A percentile compares a stretch with the other conserved stretches of the same genome.
These are phyloP conservation scores for Rapana venosa DNA, from an alignment of 2,888 invertebrate genomes.

Conservation along the genomic window DNA sequence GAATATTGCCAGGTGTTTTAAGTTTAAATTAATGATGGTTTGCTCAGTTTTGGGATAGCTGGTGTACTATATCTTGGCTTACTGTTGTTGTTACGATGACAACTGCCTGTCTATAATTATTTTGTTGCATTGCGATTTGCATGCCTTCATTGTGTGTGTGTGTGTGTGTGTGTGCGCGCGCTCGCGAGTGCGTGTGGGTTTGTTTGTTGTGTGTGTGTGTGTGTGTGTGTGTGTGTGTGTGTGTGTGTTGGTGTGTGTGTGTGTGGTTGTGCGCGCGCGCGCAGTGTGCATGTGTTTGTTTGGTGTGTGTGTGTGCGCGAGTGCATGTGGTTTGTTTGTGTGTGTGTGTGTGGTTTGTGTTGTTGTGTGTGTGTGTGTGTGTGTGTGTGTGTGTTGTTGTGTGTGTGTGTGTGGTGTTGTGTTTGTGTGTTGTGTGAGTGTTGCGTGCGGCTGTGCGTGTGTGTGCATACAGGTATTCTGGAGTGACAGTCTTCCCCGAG, in stretches of 20 bases:
- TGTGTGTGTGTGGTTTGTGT: neutral
- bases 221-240: too few species aligned
- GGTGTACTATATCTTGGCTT: too few species aligned
- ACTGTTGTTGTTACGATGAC: slow-evolving; percentile 62
- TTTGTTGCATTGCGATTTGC: too few species aligned
- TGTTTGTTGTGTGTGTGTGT: too few species aligned
- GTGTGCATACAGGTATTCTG: slow-evolving; percentile 59
- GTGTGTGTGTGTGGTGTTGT: slow-evolving; percentile 8
- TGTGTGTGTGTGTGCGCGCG: too few species aligned
- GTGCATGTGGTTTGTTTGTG: neutral
- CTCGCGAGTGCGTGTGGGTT: neutral
- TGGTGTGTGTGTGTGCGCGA: too few species aligned
- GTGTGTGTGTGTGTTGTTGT: slow-evolving; percentile 3
- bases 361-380: neutral
- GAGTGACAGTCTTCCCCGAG: slow-evolving; percentile 64
- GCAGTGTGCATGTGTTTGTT: neutral
- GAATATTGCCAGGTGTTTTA: too few species aligned
- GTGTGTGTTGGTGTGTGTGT: too few species aligned
- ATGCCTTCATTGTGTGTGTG: too few species aligned
- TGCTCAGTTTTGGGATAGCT: too few species aligned
- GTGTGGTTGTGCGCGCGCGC: too few species aligned
- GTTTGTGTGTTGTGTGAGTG: neutral
- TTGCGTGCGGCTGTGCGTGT: neutral
- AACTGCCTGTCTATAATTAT: slow-evolving; percentile 61
- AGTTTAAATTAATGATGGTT: too few species aligned